Evolutionary conservation across 2,113 vertebrate genomes (phyloP).

Genomic region (Polyodon spathula): DNA sequence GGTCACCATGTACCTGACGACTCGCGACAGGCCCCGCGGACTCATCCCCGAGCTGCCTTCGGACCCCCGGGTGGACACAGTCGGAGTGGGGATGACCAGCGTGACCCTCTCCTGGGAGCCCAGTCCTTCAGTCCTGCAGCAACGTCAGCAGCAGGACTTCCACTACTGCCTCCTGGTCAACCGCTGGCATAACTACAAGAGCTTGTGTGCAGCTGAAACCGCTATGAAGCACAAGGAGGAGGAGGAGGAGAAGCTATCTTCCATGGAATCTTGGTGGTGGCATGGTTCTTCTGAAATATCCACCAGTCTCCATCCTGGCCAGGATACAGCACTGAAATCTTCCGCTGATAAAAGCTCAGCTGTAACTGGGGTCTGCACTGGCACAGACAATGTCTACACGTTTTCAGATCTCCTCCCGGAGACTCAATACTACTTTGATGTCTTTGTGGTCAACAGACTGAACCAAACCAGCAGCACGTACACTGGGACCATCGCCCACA

Average conservation of each 20-base stretch:
- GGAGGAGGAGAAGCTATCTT: constrained; percentile 33
- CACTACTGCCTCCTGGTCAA: constrained; percentile 78
- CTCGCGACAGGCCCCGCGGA: constrained; percentile 46
- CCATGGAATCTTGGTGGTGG: constrained; percentile 57
- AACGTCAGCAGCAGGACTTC: constrained; percentile 37
- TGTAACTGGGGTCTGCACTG: constrained; percentile 62
- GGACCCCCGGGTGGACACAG: constrained; percentile 62
- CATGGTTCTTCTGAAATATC: constrained; percentile 41
- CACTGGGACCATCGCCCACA: constrained; percentile 62
- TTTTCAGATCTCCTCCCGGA: constrained; percentile 64
- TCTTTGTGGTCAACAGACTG: constrained; percentile 67
- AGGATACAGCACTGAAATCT: constrained; percentile 15
- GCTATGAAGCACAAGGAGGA: constrained; percentile 33
- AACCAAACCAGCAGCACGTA: constrained; percentile 68
- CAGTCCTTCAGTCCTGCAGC: constrained; percentile 53
- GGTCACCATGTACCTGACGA: constrained; percentile 59
- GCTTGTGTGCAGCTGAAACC: constrained; percentile 63
- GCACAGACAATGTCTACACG: constrained; percentile 65
- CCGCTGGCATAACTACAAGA: constrained; percentile 67
- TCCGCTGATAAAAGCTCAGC: constrained; percentile 22
- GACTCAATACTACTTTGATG: constrained; percentile 74
- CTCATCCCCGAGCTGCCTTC: constrained; percentile 66
- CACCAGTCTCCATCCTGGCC: constrained; percentile 20
- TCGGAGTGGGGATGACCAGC: constrained; percentile 65
- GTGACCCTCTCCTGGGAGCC: constrained; percentile 74